A percentile compares a stretch with the other conserved stretches of the same genome.
Evolutionary conservation across 2,797 vertebrate species (phyloP).

Genomic region (Peromyscus eremicus): DNA sequence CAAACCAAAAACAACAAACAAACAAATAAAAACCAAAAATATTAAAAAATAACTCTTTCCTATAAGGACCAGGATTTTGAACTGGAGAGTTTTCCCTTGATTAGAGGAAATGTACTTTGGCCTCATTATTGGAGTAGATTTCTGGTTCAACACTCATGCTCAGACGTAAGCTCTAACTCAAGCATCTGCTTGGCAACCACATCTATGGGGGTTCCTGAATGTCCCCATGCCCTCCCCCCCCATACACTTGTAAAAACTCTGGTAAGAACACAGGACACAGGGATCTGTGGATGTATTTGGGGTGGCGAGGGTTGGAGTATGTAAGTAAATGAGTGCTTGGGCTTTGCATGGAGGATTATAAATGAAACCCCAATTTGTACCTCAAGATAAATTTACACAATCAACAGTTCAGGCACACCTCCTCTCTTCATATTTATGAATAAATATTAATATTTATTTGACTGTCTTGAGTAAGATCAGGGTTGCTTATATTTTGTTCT

Average conservation of each 20-base stretch:
- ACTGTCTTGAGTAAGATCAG: slow-evolving; percentile 1
- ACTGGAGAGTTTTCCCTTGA: not conserved
- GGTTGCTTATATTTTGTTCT: slow-evolving; percentile 63
- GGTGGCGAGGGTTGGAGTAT: not conserved
- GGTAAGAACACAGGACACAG: not conserved
- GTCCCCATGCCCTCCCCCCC: rapidly evolving
- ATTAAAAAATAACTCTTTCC: not conserved
- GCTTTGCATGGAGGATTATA: not conserved
- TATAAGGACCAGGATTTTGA: not conserved
- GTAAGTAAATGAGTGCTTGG: not conserved
- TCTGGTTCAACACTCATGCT: not conserved
- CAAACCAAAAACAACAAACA: not conserved
- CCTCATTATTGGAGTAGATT: not conserved
- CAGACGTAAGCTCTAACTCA: not conserved
- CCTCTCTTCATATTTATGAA: slow-evolving; percentile 4
- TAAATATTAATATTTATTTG: slow-evolving; percentile 39
- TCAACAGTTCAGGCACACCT: slow-evolving; percentile 21
- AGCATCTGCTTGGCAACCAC: not conserved
- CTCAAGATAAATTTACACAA: not conserved
- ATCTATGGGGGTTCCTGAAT: not conserved
- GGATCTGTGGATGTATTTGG: not conserved
- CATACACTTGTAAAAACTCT: not conserved
- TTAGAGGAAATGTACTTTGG: not conserved
- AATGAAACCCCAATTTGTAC: not conserved
- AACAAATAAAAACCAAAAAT: not conserved